Evolutionary conservation across 2,888 invertebrate species (phyloP), one percentile per base, ranked within the genome.

Genomic region (Galerucella pusilla): DNA sequence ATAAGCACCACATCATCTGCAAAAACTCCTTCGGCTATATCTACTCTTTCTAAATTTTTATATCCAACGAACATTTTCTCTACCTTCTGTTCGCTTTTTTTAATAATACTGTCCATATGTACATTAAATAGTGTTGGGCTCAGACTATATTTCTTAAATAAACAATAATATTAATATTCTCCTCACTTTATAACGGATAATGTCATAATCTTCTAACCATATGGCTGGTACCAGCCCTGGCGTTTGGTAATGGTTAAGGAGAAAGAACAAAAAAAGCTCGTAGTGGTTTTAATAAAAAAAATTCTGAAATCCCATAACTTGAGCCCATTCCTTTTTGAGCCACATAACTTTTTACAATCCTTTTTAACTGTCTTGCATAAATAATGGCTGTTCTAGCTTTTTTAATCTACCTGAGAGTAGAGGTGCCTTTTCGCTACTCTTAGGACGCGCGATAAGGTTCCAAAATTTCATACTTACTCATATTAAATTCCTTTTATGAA

Each of bases 301-400:
- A 63, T 69, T 68, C 68, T 46, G 61, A 46, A 64, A 65, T 25
- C 60, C 68, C 42, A 68, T 68, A 75, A 75, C 67, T 71, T 68
- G 57, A 25, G 57, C 61, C 65, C 16, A 52, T 67, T 67, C 28
- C 42, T 66, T 63, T 67, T 71, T 20, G 35, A 35, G 54, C 70
- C 61, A 42, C 52, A 54, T 59, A 59, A 65, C 54, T 65, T 67
- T 64, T 69, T 69, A 64, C 54, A 65, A 65, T 66, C 69, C 68
- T 72, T 72, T 75, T 68, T 68, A 68, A 61, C 52, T 54, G 16
- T 52, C 59, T 67, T 75, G 60, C 68, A 75, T 75, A 68, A 75
- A 65, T 75, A 72, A 75, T 72, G 70, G 46, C 52, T 64, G 54
- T 66, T 64, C 25, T 52, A 59, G 65, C 52, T 74, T 74, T 74